Conservation (phyloP, 2,888 invertebrate species). For the Diploptera punctata region DNA sequence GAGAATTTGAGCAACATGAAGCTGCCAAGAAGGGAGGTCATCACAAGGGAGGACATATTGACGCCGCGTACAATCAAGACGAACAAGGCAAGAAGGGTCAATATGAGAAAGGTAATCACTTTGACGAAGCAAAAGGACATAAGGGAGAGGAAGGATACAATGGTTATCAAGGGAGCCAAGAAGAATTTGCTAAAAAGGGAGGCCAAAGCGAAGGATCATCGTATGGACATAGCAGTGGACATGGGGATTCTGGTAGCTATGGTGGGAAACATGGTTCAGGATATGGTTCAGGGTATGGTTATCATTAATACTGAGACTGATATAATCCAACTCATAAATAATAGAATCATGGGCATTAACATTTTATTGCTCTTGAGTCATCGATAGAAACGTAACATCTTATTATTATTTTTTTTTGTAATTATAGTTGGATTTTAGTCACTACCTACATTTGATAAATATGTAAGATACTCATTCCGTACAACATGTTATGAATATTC, state of each 20-base stretch:
- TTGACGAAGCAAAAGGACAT: conserved; percentile 62
- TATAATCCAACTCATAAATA: too few species aligned
- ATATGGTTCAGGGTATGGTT: too few species aligned
- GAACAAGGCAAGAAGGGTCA: conserved; percentile 64
- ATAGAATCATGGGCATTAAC: too few species aligned
- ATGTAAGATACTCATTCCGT: too few species aligned
- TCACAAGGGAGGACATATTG: conserved; percentile 63
- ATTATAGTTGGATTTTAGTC: too few species aligned
- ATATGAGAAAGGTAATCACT: conserved; percentile 63
- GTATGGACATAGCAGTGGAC: conserved; percentile 56
- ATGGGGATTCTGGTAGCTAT: conserved; percentile 42
- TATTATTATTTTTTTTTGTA: too few species aligned
- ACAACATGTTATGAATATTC: too few species aligned
- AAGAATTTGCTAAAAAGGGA: conserved; percentile 63
- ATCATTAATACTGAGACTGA: too few species aligned
- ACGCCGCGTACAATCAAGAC: conserved; percentile 60
- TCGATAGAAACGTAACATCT: too few species aligned
- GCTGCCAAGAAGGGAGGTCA: conserved; percentile 62
- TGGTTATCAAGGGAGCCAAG: conserved; percentile 61
- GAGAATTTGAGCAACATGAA: conserved; percentile 62
- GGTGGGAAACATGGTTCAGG: conserved; percentile 12
- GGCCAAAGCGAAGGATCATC: conserved; percentile 59
- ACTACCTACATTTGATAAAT: too few species aligned
- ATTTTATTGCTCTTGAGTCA: too few species aligned
- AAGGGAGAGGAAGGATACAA: conserved; percentile 64